Base-by-base conservation (phyloP, 2,888 invertebrate species). In the Seladonia tumulorum region DNA sequence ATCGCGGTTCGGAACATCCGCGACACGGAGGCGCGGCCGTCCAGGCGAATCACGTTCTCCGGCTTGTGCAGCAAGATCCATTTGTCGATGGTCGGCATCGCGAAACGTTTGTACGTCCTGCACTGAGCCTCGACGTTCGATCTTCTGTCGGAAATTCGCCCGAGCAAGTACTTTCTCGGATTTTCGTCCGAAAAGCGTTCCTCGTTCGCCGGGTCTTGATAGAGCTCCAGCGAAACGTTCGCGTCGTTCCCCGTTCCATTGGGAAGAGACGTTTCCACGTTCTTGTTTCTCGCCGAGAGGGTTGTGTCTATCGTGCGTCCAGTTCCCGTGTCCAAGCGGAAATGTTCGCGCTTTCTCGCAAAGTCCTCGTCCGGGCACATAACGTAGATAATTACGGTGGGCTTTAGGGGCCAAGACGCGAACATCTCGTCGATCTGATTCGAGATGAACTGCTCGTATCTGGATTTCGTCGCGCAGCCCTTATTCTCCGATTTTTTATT, bases 371-470 rank as follows among this genome's bases (percentile, higher is more conserved):
- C 96, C 42, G 96, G 95, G 87, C 96, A 96, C 66, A 95, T 95
- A 1, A 96, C 92, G 90, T 96, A 96, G 89, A 97, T 95, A 39
- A 97, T 95, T 68, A 97, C 91, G 88, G 95, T 94, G n/a, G 96
- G 96, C 86, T 94, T 94, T 81, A 95, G 86, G 45, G 92, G 86
- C 88, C 95, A 94, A 79, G 93, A 90, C 60, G 86, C 76, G 68
- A 93, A 94, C 29, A 94, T 89, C 35, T 90, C 86, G 5, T 93
- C 78, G 5, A 94, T 83, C 81, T 93, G 93, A 63, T 68, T 71
- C 0, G 85, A 42, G 7, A 90, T 87, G 16, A 87, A 77, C 14
- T 22, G 10, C 45, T 88, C 83, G 68, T 82, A 47, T 22, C 71
- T 35, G 8, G 53, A n/a, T 18, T 39, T 22, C 4, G 1, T 18